A percentile compares a stretch with the other conserved stretches of the same genome.
phyloP scores from a whole-genome alignment of 2,113 vertebrate genomes.

The Chlamydotis undulata region DNA sequence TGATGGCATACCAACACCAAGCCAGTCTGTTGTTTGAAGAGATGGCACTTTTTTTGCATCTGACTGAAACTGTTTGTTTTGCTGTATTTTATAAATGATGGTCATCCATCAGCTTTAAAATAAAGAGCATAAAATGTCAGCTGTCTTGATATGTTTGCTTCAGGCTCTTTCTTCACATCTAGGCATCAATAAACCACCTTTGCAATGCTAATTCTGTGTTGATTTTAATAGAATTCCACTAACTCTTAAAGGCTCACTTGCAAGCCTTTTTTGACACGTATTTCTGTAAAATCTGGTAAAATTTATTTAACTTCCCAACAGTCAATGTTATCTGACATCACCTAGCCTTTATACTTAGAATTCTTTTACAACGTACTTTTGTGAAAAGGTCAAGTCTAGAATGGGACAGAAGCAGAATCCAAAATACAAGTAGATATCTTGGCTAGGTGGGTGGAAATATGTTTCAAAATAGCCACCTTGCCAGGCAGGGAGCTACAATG shows the following conservation, averaged over 20 bases:
- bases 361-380: not conserved
- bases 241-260: not conserved
- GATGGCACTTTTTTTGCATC: not conserved
- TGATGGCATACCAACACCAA: constrained; percentile 78
- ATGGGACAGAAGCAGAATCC: not conserved
- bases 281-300: not conserved
- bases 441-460: not conserved
- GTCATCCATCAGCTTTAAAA: constrained; percentile 18
- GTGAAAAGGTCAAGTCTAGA: not conserved
- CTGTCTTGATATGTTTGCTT: not conserved
- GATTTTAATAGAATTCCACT: not conserved
- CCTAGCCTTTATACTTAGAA: not conserved
- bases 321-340: not conserved
- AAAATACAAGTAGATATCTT: not conserved
- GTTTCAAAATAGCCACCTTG: not conserved
- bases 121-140: constrained; percentile 45
- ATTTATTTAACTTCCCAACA: not conserved
- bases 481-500: not conserved
- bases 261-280: not conserved
- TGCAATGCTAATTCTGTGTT: not conserved
- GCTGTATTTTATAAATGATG: constrained; percentile 24
- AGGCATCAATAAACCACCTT: not conserved
- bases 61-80: constrained; percentile 1
- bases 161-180: not conserved
- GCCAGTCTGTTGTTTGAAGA: constrained; percentile 85